Conservation (phyloP, 2,113 vertebrate species). For the Grallaria varia region DNA sequence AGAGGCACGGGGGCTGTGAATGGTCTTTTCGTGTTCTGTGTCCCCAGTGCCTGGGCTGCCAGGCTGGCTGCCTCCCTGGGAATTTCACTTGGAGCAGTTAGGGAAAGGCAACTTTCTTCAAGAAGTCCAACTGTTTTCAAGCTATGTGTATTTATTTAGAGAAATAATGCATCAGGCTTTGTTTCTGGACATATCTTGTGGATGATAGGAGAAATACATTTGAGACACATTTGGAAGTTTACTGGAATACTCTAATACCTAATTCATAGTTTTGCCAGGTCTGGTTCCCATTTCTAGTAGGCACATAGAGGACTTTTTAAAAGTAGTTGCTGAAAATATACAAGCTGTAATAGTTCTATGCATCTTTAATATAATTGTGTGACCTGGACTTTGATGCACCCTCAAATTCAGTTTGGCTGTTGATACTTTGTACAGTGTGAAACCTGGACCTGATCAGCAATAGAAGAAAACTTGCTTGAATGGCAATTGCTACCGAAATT, state of each 20-base stretch:
- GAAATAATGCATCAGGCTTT: not conserved
- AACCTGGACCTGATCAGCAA: not conserved
- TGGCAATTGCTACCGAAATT: not conserved
- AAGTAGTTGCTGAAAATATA: not conserved
- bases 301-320: not conserved
- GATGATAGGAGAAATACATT: not conserved
- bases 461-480: not conserved
- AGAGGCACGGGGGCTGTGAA: not conserved
- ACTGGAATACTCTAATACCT: not conserved
- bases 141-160: not conserved
- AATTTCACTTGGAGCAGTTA: not conserved
- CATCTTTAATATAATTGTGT: not conserved
- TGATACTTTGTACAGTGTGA: not conserved
- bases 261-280: not conserved
- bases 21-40: not conserved
- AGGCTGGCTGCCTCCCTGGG: not conserved
- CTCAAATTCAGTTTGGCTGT: not conserved
- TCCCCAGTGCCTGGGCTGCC: not conserved
- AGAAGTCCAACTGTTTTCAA: not conserved
- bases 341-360: not conserved
- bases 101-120: not conserved
- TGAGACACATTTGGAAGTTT: not conserved
- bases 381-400: not conserved
- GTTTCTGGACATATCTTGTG: not conserved
- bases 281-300: not conserved